Percentiles rank a stretch among this genome's conserved stretches.
Conservation (phyloP, 2,888 invertebrate species). For the Lasioglossum marginatum region DNA sequence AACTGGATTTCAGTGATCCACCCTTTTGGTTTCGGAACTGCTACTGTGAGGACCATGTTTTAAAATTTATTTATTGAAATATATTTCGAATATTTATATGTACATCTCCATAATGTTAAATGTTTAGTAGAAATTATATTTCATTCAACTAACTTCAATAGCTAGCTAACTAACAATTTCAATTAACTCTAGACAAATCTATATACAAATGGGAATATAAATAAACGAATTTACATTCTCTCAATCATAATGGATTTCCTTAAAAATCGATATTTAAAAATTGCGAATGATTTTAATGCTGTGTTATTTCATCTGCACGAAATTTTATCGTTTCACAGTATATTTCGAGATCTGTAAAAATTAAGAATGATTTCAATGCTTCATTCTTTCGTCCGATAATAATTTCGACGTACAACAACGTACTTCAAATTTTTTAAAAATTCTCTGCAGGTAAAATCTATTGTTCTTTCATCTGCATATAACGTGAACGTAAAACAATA, state of each 20-base stretch:
- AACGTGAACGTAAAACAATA: neutral
- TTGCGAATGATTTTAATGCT: neutral
- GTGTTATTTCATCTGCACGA: neutral
- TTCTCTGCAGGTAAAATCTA: neutral
- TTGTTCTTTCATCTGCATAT: neutral
- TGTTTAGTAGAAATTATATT: no score
- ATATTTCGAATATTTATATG: neutral
- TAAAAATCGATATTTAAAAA: neutral
- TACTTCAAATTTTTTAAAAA: no score
- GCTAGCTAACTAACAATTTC: no score
- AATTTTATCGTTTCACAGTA: neutral
- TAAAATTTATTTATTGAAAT: neutral
- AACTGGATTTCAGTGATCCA: slow-evolving; percentile 64
- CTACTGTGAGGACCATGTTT: neutral
- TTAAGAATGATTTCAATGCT: neutral
- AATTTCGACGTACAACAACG: neutral
- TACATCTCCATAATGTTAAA: neutral
- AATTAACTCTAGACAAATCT: no score
- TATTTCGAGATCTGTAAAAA: neutral
- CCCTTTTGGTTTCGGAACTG: slow-evolving; percentile 27
- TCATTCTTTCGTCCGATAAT: neutral
- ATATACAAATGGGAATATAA: no score
- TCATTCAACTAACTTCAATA: no score
- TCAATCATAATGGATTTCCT: no score
- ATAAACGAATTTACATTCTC: no score